Conservation (phyloP, 2,113 vertebrate species). For the Mesocricetus auratus region DNA sequence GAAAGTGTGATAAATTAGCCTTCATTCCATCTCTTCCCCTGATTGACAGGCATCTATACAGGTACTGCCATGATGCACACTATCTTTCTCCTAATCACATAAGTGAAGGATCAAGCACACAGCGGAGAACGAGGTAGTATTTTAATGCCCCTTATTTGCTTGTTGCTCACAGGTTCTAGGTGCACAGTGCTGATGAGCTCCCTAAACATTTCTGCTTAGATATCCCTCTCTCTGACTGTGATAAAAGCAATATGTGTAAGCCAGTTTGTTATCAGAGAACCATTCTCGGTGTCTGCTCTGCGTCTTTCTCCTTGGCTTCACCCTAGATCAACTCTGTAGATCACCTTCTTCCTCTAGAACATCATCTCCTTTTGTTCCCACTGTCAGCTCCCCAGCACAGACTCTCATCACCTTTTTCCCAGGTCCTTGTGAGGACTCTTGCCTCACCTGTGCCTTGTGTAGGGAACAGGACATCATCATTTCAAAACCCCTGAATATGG, state of each 20-base stretch:
- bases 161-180: slow-evolving; percentile 11
- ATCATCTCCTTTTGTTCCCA: not conserved
- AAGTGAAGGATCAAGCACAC: not conserved
- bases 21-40: not conserved
- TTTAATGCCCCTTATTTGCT: not conserved
- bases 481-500: not conserved
- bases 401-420: not conserved
- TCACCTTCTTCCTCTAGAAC: not conserved
- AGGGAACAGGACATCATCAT: too few relatives aligned
- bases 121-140: not conserved
- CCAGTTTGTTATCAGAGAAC: not conserved
- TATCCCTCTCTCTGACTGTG: not conserved
- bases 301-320: not conserved
- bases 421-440: not conserved
- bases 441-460: not conserved
- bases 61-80: not conserved
- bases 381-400: not conserved
- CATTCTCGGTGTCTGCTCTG: not conserved
- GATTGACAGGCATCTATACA: not conserved
- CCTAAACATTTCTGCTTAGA: not conserved
- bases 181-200: not conserved
- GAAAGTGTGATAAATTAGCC: not conserved
- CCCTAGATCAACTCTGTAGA: not conserved
- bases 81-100: not conserved
- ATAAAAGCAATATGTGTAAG: not conserved